A percentile compares a stretch with the other conserved stretches of the same genome.
phyloP scores from a whole-genome alignment of 2,888 invertebrate species.

The Pycnomerus fuliginosus region DNA sequence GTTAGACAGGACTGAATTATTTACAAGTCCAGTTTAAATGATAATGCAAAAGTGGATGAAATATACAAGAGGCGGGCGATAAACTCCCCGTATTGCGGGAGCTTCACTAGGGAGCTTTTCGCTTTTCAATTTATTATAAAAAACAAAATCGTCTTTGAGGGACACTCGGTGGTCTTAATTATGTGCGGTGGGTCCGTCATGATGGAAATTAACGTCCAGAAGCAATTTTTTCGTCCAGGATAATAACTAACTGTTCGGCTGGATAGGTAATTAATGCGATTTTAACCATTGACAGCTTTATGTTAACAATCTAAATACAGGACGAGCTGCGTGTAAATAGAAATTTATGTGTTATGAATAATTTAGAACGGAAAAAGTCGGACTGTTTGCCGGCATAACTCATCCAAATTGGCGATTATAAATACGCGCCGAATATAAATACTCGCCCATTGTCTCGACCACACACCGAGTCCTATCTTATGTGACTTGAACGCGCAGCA shows the following conservation, averaged over 20 bases:
- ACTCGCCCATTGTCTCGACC: conserved; percentile 43
- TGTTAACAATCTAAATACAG: conserved; percentile 48
- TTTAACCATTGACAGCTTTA: conserved; percentile 50
- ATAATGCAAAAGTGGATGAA: conserved; percentile 36
- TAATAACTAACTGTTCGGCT: conserved; percentile 31
- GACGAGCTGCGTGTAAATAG: conserved; percentile 44
- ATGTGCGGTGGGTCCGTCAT: no score
- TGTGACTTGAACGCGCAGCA: conserved; percentile 10
- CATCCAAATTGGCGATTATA: conserved; percentile 50
- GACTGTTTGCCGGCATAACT: conserved; percentile 45
- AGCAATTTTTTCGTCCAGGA: no score
- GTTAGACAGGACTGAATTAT: conserved; percentile 28
- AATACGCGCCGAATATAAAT: conserved; percentile 44
- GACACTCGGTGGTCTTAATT: no score
- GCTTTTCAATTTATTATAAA: no score
- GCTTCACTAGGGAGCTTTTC: conserved; percentile 28
- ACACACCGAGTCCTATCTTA: conserved; percentile 33
- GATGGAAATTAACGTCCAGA: no score
- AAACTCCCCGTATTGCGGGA: conserved; percentile 32
- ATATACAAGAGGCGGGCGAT: conserved; percentile 30
- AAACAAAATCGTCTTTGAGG: no score
- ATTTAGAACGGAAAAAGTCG: conserved; percentile 44
- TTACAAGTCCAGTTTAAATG: conserved; percentile 30
- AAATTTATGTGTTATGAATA: conserved; percentile 50
- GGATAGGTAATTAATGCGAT: conserved; percentile 44